Evolutionary conservation across 1,140 invertebrate genomes (phyloP).

Genomic region (Amphibalanus amphitrite): DNA sequence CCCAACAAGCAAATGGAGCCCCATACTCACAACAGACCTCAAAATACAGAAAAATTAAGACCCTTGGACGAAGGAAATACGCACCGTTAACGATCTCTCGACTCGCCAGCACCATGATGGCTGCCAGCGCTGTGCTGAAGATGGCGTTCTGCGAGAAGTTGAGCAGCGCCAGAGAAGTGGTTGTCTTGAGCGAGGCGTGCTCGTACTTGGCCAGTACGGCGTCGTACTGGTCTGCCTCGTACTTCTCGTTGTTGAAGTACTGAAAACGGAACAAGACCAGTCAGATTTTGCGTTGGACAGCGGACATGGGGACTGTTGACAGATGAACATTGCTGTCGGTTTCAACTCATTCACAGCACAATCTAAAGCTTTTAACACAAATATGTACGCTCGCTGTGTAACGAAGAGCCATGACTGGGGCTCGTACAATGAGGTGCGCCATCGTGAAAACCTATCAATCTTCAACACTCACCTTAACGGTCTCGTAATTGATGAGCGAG

Average conservation of each 20-base stretch:
- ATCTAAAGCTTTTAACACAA: conserved; percentile 6
- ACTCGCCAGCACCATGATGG: conserved; percentile 87
- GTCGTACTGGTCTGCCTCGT: conserved; percentile 84
- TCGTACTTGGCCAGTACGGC: conserved; percentile 70
- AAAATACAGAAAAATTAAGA: not conserved
- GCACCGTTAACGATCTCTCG: conserved; percentile 72
- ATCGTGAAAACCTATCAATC: not conserved
- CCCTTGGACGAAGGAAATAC: not conserved
- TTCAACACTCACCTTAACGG: conserved; percentile 79
- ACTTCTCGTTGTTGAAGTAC: conserved; percentile 98
- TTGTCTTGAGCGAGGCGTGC: conserved; percentile 82
- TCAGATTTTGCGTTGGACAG: too few relatives aligned
- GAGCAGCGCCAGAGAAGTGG: conserved; percentile 73
- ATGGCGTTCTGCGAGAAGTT: conserved; percentile 99
- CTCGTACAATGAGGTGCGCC: too few relatives aligned
- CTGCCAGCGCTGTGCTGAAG: conserved; percentile 77
- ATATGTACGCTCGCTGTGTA: not conserved
- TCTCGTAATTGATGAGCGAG: conserved; percentile 98
- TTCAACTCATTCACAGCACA: not conserved
- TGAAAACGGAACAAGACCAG: too few relatives aligned
- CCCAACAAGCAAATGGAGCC: not conserved
- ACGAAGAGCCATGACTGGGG: not conserved
- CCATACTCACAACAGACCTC: not conserved
- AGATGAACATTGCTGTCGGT: not conserved
- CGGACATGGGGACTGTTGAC: too few relatives aligned